Evolutionary conservation across 2,888 invertebrate species (phyloP).

Genomic region (Papilio demoleus): DNA sequence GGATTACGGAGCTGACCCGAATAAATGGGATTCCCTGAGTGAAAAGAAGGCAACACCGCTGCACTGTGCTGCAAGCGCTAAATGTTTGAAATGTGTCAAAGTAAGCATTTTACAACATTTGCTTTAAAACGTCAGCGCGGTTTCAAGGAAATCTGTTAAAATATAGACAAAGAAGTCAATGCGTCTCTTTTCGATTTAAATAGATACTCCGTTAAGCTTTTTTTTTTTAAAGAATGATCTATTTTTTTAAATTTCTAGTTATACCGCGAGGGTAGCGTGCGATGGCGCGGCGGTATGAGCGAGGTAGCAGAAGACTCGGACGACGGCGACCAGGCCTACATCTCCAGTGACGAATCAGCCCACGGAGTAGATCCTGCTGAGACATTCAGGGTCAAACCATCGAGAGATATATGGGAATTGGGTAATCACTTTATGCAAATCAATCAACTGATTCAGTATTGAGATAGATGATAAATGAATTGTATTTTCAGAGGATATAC

Average conservation of each 20-base stretch:
- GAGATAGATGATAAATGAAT: background rate
- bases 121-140: background rate
- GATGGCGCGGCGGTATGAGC: slow-evolving; percentile 74
- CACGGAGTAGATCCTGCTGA: slow-evolving; percentile 77
- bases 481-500: slow-evolving; percentile 68
- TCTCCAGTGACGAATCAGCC: slow-evolving; percentile 83
- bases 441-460: background rate
- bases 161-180: no score
- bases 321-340: slow-evolving; percentile 73
- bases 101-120: slow-evolving; percentile 59
- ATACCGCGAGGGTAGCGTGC: slow-evolving; percentile 65
- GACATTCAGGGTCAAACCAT: slow-evolving; percentile 71
- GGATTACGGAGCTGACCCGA: slow-evolving; percentile 86
- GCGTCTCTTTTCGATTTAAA: no score
- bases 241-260: no score
- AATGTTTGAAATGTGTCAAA: slow-evolving; percentile 84
- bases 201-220: no score
- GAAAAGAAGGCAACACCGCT: slow-evolving; percentile 88
- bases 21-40: slow-evolving; percentile 87
- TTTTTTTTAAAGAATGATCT: no score
- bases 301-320: slow-evolving; percentile 72
- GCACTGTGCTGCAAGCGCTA: slow-evolving; percentile 89
- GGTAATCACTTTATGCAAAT: slow-evolving; percentile 54
- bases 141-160: background rate
- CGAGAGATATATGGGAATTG: slow-evolving; percentile 77